Conservation (phyloP, 2,113 vertebrate genomes). For the Dipodomys stephensi region DNA sequence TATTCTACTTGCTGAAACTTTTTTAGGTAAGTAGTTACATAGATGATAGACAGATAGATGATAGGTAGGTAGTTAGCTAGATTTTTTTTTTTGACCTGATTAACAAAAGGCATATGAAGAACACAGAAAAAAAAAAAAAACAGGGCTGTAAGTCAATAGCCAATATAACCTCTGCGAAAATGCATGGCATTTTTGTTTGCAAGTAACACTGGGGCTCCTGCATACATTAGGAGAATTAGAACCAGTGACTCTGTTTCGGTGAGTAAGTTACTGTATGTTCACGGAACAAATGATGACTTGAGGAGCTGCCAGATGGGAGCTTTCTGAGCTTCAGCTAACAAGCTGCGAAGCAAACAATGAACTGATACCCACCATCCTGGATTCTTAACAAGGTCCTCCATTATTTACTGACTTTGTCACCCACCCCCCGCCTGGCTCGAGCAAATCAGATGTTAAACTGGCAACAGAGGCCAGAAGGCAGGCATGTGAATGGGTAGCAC, state of each 20-base stretch:
- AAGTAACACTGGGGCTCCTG: slow-evolving; percentile 43
- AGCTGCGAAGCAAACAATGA: slow-evolving; percentile 57
- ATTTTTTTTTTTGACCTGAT: slow-evolving; percentile 7
- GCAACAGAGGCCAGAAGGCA: neutral
- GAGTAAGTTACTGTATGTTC: neutral
- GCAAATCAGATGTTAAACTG: slow-evolving; percentile 46
- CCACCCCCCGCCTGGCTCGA: neutral
- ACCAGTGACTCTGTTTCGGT: slow-evolving; percentile 9
- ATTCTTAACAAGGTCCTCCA: slow-evolving; percentile 67
- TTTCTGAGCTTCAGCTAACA: slow-evolving; percentile 66
- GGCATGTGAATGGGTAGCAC: neutral
- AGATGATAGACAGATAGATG: neutral
- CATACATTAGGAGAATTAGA: slow-evolving; percentile 56
- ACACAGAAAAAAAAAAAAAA: neutral
- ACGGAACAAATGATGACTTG: neutral
- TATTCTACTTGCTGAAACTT: slow-evolving; percentile 3
- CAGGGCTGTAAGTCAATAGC: neutral
- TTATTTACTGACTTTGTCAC: slow-evolving; percentile 62
- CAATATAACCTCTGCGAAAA: slow-evolving; percentile 2
- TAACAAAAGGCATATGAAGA: neutral
- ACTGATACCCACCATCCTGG: slow-evolving; percentile 33
- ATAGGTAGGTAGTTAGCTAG: neutral
- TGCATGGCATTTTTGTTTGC: slow-evolving; percentile 56
- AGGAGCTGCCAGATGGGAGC: slow-evolving; percentile 64
- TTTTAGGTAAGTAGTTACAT: neutral